Base-by-base conservation (phyloP, 2,888 invertebrate genomes). In the Tuta absoluta region DNA sequence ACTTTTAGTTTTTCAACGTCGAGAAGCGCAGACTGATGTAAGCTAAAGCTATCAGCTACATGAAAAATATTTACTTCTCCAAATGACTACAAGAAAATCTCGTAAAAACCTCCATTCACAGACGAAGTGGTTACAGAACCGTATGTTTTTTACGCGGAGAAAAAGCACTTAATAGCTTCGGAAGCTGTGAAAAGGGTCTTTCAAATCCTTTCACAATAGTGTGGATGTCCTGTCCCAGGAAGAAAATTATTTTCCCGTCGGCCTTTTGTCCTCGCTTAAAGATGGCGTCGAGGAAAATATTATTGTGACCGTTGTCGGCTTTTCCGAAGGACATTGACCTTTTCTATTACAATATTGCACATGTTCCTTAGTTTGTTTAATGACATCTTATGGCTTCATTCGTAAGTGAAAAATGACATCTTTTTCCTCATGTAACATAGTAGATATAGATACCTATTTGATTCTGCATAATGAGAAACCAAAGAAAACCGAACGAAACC, bases 191-290 rank as follows among this genome's bases (percentile, higher is more conserved):
- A 85, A 79, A 80, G 81, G 77, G 73, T 75, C 75, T 84, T 85
- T 82, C 76, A 86, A 87, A 87, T 86, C 86, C 84, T 81, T 83
- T 79, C 79, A 89, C 87, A 91, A 91, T 87, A 82, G 88, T 85
- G 81, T 72, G 82, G 80, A 81, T 82, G 84, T 80, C 84, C 81
- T 80, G 80, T 74, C 79, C 79, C 74, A 67, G 74, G 78, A 79
- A 78, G 85, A 87, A 89, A 89, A 88, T 87, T 81, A 87, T 89
- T 90, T 89, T 82, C 75, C 78, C 82, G 78, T 73, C 76, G 69
- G 72, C 75, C 84, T 81, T 85, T 89, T 88, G 85, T 87, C 80
- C 81, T 73, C 75, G 75, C 77, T 82, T 79, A 77, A 81, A 83
- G 75, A 81, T 81, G 75, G 78, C 78, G 73, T 65, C 72, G 75